A percentile compares a stretch with the other conserved stretches of the same genome.
Evolutionary conservation across 2,797 vertebrate species (phyloP).

Genomic region (Masticophis lateralis): DNA sequence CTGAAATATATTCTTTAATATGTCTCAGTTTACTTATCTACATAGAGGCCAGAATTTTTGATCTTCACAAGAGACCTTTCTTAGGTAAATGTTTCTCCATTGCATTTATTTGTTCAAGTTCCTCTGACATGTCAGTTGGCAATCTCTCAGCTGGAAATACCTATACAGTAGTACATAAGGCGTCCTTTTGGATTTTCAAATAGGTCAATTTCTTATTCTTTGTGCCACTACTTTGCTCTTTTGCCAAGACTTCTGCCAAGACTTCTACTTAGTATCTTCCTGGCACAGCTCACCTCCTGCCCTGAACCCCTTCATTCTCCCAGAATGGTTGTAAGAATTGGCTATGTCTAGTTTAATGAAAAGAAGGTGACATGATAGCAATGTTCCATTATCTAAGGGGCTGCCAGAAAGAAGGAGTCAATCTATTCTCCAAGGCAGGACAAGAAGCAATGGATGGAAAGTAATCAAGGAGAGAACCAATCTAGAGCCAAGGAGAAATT

Average conservation of each 20-base stretch:
- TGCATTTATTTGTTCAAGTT: conserved; percentile 90
- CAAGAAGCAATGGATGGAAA: not conserved
- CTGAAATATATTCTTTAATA: not conserved
- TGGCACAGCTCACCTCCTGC: not conserved
- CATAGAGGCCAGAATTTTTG: not conserved
- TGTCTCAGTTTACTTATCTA: not conserved
- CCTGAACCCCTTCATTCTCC: not conserved
- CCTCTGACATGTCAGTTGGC: conserved; percentile 58
- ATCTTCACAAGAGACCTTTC: conserved; percentile 69
- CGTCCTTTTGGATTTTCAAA: not conserved
- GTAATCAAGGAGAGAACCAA: not conserved
- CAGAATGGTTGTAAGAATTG: not conserved
- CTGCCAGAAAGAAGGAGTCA: not conserved
- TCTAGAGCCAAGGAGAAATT: not conserved
- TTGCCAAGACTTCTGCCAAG: not conserved
- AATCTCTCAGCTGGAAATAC: not conserved
- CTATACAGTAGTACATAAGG: not conserved
- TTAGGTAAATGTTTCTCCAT: conserved; percentile 90
- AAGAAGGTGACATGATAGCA: not conserved
- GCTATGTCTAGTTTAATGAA: not conserved
- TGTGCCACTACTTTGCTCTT: not conserved
- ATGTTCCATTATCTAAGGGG: not conserved
- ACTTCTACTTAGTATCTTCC: not conserved
- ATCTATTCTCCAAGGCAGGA: not conserved
- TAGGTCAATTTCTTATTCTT: not conserved